phyloP scores from a whole-genome alignment of 2,113 vertebrate species.

The Bettongia penicillata region DNA sequence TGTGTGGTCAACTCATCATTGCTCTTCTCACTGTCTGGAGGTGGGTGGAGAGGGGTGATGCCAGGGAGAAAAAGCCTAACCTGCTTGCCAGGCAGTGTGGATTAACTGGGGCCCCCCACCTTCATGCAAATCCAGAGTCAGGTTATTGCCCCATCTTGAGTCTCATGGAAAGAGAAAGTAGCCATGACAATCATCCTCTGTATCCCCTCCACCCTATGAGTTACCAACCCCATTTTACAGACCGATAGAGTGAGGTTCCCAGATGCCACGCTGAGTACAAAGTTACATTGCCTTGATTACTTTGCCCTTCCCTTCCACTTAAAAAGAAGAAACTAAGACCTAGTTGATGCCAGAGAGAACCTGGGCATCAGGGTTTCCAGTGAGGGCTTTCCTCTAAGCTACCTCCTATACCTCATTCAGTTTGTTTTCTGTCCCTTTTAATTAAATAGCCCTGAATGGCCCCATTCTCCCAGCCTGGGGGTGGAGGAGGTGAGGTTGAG shows the following conservation, averaged over 20 bases:
- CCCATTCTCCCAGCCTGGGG: neutral
- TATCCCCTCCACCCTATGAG: neutral
- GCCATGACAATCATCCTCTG: conserved; percentile 17
- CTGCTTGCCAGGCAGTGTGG: conserved; percentile 48
- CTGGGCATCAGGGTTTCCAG: neutral
- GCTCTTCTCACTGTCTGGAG: conserved; percentile 67
- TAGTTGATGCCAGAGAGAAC: neutral
- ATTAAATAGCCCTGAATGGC: fast-evolving
- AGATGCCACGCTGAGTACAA: neutral
- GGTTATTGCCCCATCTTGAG: neutral
- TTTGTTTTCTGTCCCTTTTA: neutral
- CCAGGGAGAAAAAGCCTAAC: conserved; percentile 55
- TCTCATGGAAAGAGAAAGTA: neutral
- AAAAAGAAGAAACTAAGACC: neutral
- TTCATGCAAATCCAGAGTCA: neutral
- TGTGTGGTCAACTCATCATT: conserved; percentile 58
- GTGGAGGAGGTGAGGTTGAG: neutral
- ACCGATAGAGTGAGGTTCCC: neutral
- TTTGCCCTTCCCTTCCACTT: neutral
- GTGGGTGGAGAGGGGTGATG: conserved; percentile 5
- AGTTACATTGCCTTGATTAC: neutral
- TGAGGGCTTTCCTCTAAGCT: neutral
- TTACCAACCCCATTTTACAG: neutral
- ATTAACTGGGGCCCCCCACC: conserved; percentile 46
- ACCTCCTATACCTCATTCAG: neutral